phyloP scores from a whole-genome alignment of 2,888 invertebrate genomes.

The Zele albiditarsus region DNA sequence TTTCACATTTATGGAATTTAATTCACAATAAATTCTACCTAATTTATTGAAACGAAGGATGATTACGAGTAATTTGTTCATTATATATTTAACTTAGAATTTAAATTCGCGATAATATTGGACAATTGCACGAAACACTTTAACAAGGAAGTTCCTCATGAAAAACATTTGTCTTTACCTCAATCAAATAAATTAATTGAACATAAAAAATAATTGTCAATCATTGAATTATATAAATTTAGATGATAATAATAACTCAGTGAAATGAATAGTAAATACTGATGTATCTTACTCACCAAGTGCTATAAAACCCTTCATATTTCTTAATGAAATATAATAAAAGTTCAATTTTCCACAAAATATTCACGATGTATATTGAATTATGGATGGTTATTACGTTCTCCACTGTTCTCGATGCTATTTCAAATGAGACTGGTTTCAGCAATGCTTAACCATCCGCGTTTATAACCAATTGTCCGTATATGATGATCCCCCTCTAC shows the following conservation, averaged over 20 bases:
- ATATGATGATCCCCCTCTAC: conserved; percentile 27
- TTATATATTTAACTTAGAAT: not conserved
- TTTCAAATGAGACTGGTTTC: conserved; percentile 53
- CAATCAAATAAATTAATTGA: not conserved
- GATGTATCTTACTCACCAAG: conserved; percentile 46
- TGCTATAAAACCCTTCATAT: conserved; percentile 52
- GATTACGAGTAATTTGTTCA: not conserved
- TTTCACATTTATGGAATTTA: not conserved
- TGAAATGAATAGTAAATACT: not conserved
- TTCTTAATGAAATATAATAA: conserved; percentile 20
- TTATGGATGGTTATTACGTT: conserved; percentile 17
- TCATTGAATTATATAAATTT: not conserved
- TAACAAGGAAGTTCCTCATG: conserved; percentile 9
- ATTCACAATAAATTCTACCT: too few relatives aligned
- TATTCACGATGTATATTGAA: not conserved
- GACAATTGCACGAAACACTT: not conserved
- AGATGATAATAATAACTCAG: not conserved
- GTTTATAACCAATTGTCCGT: conserved; percentile 51
- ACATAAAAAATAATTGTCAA: not conserved
- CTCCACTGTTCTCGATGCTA: conserved; percentile 44
- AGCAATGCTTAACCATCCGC: conserved; percentile 43
- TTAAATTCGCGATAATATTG: not conserved
- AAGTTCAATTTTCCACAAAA: not conserved
- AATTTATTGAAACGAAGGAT: not conserved
- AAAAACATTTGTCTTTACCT: not conserved